A percentile compares a stretch with the other conserved stretches of the same genome.
Conservation (phyloP, 2,797 vertebrate genomes). For the Florisuga fusca region DNA sequence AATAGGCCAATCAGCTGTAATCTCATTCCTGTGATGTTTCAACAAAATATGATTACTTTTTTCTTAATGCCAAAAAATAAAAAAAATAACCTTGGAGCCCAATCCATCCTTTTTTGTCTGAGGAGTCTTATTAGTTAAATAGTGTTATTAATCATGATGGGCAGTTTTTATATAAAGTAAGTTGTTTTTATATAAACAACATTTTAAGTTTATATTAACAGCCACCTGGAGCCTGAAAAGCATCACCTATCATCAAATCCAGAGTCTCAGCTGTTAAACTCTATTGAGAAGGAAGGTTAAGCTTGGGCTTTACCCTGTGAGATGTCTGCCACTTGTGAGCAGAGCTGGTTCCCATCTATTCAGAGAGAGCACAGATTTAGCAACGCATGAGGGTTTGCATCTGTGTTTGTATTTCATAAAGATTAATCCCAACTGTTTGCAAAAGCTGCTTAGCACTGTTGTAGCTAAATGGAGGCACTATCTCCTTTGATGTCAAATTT, state of each 20-base stretch:
- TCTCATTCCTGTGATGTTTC: slow-evolving; percentile 33
- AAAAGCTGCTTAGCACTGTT: background rate
- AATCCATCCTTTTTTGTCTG: background rate
- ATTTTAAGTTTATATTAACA: no score
- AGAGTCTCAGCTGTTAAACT: background rate
- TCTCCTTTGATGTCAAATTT: accelerated
- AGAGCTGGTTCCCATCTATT: background rate
- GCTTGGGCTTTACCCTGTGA: background rate
- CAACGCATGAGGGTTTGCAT: background rate
- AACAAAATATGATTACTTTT: slow-evolving; percentile 25
- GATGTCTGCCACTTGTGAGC: no score
- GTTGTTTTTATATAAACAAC: background rate
- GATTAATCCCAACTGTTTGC: slow-evolving; percentile 2
- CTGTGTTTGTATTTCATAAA: background rate
- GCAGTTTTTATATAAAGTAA: background rate
- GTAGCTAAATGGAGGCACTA: background rate
- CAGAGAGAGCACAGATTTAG: background rate
- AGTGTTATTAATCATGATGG: background rate
- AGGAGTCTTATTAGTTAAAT: background rate
- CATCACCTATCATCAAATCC: background rate
- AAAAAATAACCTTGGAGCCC: background rate
- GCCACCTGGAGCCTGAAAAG: background rate
- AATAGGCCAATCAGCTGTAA: slow-evolving; percentile 62
- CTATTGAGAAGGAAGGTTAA: background rate
- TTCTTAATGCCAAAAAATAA: slow-evolving; percentile 24